Evolutionary conservation across 2,888 invertebrate genomes (phyloP).

Genomic region (Neocrepidodera transversa): DNA sequence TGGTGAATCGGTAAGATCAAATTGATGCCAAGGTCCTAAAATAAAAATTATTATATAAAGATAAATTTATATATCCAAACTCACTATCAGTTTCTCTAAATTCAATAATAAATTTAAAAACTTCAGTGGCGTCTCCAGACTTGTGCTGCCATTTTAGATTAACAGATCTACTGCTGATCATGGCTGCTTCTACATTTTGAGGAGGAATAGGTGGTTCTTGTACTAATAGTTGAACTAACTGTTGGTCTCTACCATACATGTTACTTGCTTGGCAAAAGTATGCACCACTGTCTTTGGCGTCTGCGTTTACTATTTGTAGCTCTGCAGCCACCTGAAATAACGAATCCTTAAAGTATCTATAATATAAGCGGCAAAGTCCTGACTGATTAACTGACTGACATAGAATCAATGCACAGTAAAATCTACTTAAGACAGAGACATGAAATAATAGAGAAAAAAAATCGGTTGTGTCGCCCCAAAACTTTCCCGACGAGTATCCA

Average conservation of each 20-base stretch:
- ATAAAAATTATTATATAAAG: slow-evolving; percentile 1
- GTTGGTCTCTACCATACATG: slow-evolving; percentile 75
- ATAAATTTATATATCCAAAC: slow-evolving; percentile 36
- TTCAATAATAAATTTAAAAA: slow-evolving; percentile 74
- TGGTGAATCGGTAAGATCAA: slow-evolving; percentile 71
- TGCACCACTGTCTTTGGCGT: slow-evolving; percentile 75
- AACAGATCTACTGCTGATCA: slow-evolving; percentile 71
- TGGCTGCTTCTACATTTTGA: slow-evolving; percentile 68
- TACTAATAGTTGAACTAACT: slow-evolving; percentile 74
- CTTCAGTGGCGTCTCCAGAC: slow-evolving; percentile 72
- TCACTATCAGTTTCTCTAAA: slow-evolving; percentile 71
- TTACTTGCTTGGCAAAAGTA: slow-evolving; percentile 83
- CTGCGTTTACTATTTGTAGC: slow-evolving; percentile 72
- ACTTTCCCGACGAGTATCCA: no score
- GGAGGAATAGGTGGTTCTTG: slow-evolving; percentile 67
- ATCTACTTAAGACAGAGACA: no score
- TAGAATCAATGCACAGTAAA: no score
- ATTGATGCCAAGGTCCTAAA: slow-evolving; percentile 69
- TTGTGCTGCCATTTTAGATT: slow-evolving; percentile 80
- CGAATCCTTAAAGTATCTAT: no score
- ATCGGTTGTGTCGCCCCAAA: no score
- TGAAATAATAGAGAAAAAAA: no score
- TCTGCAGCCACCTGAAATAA: slow-evolving; percentile 64
- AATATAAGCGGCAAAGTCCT: no score
- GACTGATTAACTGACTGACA: no score